These are phyloP conservation scores for Dilophus febrilis DNA, from an alignment of 2,888 invertebrate species.

Conservation along the genomic window DNA sequence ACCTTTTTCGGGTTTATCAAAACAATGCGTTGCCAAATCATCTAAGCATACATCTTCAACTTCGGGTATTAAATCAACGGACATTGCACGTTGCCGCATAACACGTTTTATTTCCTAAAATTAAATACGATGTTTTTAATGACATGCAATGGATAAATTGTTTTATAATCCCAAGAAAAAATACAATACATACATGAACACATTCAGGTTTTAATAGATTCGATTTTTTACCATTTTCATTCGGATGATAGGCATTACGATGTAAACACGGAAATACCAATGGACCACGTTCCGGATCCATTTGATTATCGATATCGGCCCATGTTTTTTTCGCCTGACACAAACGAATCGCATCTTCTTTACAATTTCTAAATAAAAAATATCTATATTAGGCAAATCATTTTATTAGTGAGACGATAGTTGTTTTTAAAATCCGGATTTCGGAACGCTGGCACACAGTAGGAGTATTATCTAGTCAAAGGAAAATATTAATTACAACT, in stretches of 20 bases:
- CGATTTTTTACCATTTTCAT: conserved; percentile 16
- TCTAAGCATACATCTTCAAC: conserved; percentile 80
- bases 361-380: conserved; percentile 44
- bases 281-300: conserved; percentile 64
- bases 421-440: too few relatives aligned
- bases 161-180: background rate
- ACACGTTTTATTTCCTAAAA: conserved; percentile 72
- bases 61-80: conserved; percentile 85
- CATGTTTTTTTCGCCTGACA: conserved; percentile 68
- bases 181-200: conserved; percentile 9
- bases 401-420: background rate
- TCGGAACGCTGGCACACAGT: too few relatives aligned
- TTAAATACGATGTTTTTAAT: conserved; percentile 13
- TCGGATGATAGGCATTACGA: conserved; percentile 41
- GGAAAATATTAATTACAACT: too few relatives aligned
- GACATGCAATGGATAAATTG: too few relatives aligned
- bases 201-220: conserved; percentile 40
- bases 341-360: conserved; percentile 63
- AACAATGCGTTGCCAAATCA: conserved; percentile 70
- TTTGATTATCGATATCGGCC: conserved; percentile 45
- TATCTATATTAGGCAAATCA: background rate
- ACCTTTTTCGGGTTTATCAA: conserved; percentile 67
- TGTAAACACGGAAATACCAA: conserved; percentile 84
- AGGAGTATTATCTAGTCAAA: too few relatives aligned
- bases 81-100: conserved; percentile 82